Evolutionary conservation across 2,888 invertebrate species (phyloP).

Genomic region (Ametastegia equiseti): DNA sequence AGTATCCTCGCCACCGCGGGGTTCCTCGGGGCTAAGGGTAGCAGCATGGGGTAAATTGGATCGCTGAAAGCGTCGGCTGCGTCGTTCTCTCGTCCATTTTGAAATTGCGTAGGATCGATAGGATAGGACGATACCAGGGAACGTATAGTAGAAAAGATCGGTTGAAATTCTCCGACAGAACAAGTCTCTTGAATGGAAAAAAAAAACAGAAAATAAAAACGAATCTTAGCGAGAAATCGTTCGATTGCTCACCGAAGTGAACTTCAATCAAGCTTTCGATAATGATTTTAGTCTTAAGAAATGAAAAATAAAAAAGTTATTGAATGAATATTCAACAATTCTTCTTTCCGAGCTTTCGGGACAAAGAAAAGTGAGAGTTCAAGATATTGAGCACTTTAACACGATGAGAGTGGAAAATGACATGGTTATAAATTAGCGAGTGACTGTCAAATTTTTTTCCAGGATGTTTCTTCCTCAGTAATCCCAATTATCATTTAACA

Average conservation of each 20-base stretch:
- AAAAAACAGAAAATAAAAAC: neutral
- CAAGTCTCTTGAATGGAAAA: neutral
- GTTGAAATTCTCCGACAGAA: neutral
- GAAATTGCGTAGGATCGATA: slow-evolving; percentile 30
- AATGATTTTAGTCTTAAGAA: too few relatives aligned
- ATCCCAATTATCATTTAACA: too few relatives aligned
- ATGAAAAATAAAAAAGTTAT: neutral
- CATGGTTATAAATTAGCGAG: neutral
- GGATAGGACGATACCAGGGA: neutral
- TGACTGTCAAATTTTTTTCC: neutral
- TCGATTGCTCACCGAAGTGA: neutral
- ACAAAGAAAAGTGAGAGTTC: neutral
- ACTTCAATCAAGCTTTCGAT: too few relatives aligned
- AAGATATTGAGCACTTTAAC: neutral
- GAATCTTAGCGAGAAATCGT: neutral
- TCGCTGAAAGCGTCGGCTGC: slow-evolving; percentile 11
- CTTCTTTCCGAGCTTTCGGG: too few relatives aligned
- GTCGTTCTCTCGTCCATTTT: slow-evolving; percentile 28
- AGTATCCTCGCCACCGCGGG: neutral
- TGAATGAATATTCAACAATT: neutral
- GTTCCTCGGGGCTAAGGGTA: neutral
- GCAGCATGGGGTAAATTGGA: slow-evolving; percentile 18
- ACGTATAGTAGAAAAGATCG: neutral
- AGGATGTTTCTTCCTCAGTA: too few relatives aligned
- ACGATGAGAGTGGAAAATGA: neutral